Percentiles rank a stretch among this genome's conserved stretches.
Evolutionary conservation across 2,888 invertebrate species (phyloP).

Genomic region (Tryphoninae sp.): DNA sequence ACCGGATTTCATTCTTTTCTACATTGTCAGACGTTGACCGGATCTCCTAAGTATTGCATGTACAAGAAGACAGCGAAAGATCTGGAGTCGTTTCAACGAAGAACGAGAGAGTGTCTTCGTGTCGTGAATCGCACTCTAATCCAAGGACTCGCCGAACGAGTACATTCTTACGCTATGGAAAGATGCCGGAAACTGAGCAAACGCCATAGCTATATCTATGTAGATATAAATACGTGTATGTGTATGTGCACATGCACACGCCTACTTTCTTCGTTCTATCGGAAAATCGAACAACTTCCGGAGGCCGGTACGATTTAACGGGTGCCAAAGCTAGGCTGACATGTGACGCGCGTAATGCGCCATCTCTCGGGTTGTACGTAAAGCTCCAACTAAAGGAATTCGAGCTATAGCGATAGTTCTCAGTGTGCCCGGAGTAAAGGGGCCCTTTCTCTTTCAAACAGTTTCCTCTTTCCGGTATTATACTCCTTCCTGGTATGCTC

Average conservation of each 20-base stretch:
- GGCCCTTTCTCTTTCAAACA: slow-evolving; percentile 49
- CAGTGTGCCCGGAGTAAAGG: slow-evolving; percentile 18
- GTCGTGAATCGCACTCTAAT: slow-evolving; percentile 16
- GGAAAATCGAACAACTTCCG: slow-evolving; percentile 65
- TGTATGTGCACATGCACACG: neutral
- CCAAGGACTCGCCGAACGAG: slow-evolving; percentile 13
- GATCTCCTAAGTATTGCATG: neutral
- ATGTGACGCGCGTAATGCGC: slow-evolving; percentile 46
- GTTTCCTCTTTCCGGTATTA: slow-evolving; percentile 56
- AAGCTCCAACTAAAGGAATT: slow-evolving; percentile 26
- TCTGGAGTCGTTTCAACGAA: slow-evolving; percentile 14
- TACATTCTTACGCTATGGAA: slow-evolving; percentile 28
- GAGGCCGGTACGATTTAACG: slow-evolving; percentile 61
- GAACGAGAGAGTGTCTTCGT: slow-evolving; percentile 7
- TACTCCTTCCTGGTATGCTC: slow-evolving; percentile 44
- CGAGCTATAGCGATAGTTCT: neutral
- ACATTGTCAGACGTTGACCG: slow-evolving; percentile 20
- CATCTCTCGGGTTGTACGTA: slow-evolving; percentile 1
- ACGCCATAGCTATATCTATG: neutral
- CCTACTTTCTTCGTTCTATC: slow-evolving; percentile 51
- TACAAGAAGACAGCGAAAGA: neutral
- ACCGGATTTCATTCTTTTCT: neutral
- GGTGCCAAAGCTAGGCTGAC: slow-evolving; percentile 59
- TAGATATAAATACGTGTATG: neutral
- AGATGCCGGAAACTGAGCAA: slow-evolving; percentile 39